Conservation (phyloP, 2,888 invertebrate genomes). For the Protonemura montana region DNA sequence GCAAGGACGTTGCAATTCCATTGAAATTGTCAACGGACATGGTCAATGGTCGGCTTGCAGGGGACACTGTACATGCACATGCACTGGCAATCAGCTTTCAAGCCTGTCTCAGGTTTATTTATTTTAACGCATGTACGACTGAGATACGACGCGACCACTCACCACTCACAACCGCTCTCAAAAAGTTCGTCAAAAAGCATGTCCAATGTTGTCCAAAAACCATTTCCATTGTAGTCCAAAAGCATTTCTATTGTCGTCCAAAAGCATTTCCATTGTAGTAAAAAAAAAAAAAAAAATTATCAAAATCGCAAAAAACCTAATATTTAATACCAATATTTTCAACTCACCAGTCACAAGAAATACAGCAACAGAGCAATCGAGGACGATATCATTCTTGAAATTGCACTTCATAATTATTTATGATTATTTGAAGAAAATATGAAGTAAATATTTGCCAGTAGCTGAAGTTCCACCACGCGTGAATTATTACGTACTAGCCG, state of each 20-base stretch:
- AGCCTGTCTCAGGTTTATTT: too few relatives aligned
- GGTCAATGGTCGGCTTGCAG: background rate
- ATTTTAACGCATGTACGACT: too few relatives aligned
- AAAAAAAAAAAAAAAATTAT: background rate
- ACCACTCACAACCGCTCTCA: too few relatives aligned
- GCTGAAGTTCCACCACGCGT: background rate
- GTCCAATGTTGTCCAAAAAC: too few relatives aligned
- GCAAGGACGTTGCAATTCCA: background rate
- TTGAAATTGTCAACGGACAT: background rate
- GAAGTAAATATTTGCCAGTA: background rate
- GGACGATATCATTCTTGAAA: constrained; percentile 28
- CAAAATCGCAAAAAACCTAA: background rate
- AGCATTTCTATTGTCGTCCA: too few relatives aligned
- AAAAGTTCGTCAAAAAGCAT: too few relatives aligned
- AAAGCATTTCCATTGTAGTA: too few relatives aligned
- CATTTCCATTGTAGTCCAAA: too few relatives aligned
- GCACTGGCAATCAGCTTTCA: too few relatives aligned
- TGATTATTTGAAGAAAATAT: background rate
- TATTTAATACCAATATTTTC: background rate
- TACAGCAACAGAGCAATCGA: background rate
- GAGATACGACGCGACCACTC: too few relatives aligned
- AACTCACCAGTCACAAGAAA: background rate
- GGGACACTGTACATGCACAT: background rate
- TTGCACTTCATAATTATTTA: constrained; percentile 24
- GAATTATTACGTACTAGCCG: constrained; percentile 2